Base-by-base conservation (phyloP, 2,113 vertebrate species). In the Microcebus murinus region DNA sequence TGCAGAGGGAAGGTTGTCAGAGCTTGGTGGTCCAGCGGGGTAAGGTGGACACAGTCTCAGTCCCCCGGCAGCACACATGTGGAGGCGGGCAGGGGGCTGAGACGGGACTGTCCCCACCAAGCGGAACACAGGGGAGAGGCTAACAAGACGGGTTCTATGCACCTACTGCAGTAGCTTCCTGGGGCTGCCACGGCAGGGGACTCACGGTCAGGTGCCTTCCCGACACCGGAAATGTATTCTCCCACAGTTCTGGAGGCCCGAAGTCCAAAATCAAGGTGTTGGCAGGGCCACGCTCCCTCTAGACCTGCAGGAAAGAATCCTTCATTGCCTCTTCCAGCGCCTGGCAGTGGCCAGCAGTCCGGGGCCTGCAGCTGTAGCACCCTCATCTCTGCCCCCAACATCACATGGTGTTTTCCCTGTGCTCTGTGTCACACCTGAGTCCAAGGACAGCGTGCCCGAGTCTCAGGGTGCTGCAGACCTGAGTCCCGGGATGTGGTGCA, bases 181-280 rank as follows among this genome's bases (percentile, higher is more conserved):
- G 7, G 87, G 45, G 9, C n/a, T 4, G 13, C 27, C 0, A 1
- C 0, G 4, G 31, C 14, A 1, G 61, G 31, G 27, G 1, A 1
- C 42, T 17, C 0, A 39, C 6, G 13, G 8, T 3, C 0, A 39
- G 57, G 21, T 0, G 15, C 25, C 42, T 20, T 34, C 0, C 0
- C 57, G 9, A 45, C 11, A 25, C 8, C 67, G 34, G 11, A 48
- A 8, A 11, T 25, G 4, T 20, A 48, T 36, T 74, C 48, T 67
- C n/a, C n/a, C 67, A 4, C 2, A 1, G 57, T 8, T 68, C 67
- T 11, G 18, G 23, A 36, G 27, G 67, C 61, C 10, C 10, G 2
- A 39, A 34, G 29, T 21, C 39, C 23, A 42, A n/a, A 23, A 9
- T 25, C 9, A 4, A 61, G 59, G 8, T 61, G 59, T 61, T 23